phyloP scores from a whole-genome alignment of 2,797 vertebrate genomes.

The Centroberyx gerrardi region DNA sequence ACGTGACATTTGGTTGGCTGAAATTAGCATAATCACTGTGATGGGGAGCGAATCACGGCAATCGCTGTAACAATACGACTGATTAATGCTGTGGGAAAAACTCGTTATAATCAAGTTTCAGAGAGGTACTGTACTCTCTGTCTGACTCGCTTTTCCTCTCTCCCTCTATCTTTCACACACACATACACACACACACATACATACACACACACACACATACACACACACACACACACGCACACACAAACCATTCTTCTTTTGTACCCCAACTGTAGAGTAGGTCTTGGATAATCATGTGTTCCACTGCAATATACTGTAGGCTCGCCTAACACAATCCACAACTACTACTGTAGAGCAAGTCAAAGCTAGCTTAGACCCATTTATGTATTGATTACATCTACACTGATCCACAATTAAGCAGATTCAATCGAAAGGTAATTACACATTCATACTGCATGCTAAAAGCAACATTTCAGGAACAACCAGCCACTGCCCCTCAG shows the following conservation, averaged over 20 bases:
- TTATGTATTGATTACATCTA: constrained; percentile 11
- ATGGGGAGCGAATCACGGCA: constrained; percentile 81
- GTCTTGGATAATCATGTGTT: constrained; percentile 37
- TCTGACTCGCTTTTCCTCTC: constrained; percentile 46
- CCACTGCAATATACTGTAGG: constrained; percentile 9
- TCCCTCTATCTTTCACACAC: constrained; percentile 25
- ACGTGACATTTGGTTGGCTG: constrained; percentile 85
- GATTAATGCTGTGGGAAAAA: constrained; percentile 84
- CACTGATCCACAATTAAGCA: background rate
- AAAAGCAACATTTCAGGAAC: background rate
- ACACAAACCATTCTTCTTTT: constrained; percentile 4
- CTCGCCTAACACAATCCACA: constrained; percentile 8
- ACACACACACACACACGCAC: background rate
- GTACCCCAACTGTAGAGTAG: background rate
- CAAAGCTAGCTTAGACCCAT: constrained; percentile 14
- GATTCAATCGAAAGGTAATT: too few relatives aligned
- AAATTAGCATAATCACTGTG: constrained; percentile 86
- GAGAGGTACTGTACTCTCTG: constrained; percentile 75
- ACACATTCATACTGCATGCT: too few relatives aligned
- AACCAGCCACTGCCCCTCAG: background rate
- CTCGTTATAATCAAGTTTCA: constrained; percentile 81
- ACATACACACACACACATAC: constrained; percentile 32
- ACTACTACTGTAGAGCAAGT: constrained; percentile 26
- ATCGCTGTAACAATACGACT: constrained; percentile 84
- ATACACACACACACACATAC: background rate